These are phyloP conservation scores for Rhabdornis inornatus DNA, from an alignment of 2,113 vertebrate genomes.

Conservation along the genomic window DNA sequence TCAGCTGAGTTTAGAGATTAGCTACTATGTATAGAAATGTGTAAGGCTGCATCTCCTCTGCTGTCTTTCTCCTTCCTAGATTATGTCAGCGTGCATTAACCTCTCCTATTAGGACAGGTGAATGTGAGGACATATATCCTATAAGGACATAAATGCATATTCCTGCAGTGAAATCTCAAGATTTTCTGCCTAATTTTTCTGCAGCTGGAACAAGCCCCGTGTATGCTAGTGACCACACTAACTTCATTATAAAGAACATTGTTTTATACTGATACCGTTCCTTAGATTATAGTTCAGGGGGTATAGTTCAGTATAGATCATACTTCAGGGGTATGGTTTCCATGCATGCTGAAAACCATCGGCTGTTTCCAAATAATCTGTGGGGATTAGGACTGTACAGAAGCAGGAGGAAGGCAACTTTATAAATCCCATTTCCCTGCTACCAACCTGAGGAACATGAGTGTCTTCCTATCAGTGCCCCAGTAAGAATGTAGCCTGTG, in stretches of 20 bases:
- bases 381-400: neutral
- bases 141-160: neutral
- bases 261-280: neutral
- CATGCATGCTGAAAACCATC: neutral
- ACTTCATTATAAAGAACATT: neutral
- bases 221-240: too few species aligned
- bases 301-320: too few species aligned
- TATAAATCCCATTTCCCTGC: neutral
- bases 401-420: neutral
- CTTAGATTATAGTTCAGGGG: neutral
- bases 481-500: neutral
- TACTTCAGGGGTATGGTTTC: neutral
- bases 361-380: neutral
- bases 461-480: neutral
- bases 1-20: neutral
- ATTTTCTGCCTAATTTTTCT: neutral
- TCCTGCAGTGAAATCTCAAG: neutral
- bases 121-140: neutral
- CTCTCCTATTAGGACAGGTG: neutral
- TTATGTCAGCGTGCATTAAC: neutral
- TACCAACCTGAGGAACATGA: neutral
- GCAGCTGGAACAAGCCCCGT: neutral
- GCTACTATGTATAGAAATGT: neutral
- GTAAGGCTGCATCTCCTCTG: neutral
- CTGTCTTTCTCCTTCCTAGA: neutral